These are phyloP conservation scores for Rhinopomastus cyanomelas DNA, from an alignment of 2,113 vertebrate species.

Conservation along the genomic window DNA sequence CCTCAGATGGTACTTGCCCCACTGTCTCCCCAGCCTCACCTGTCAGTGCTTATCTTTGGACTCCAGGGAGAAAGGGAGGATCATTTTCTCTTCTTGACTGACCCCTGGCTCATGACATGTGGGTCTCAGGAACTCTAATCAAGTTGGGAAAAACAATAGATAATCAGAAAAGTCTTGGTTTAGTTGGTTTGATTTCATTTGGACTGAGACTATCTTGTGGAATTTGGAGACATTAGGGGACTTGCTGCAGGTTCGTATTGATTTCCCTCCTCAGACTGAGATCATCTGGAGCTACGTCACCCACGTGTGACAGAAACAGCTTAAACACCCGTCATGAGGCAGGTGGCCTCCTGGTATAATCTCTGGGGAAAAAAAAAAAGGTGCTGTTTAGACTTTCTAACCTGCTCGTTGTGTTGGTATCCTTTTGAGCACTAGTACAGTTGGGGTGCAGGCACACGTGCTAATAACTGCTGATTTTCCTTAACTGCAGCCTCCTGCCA, in stretches of 20 bases:
- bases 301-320: not conserved
- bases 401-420: not conserved
- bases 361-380: not conserved
- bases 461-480: not conserved
- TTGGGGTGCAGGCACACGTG: not conserved
- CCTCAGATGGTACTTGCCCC: not conserved
- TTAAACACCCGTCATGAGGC: not conserved
- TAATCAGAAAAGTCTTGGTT: not conserved
- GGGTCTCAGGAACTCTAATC: too few species aligned
- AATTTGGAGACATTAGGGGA: not conserved
- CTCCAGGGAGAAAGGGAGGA: not conserved
- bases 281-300: not conserved
- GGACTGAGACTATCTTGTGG: not conserved
- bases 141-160: too few species aligned
- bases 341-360: not conserved
- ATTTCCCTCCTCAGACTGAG: not conserved
- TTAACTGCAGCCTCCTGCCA: not conserved
- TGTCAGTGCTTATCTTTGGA: not conserved
- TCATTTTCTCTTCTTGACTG: not conserved
- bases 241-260: not conserved
- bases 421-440: not conserved
- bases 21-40: not conserved
- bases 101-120: not conserved
- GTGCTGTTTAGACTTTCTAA: not conserved
- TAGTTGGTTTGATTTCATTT: not conserved